Evolutionary conservation across 2,113 vertebrate genomes (phyloP), one percentile per base, ranked within the genome.

Genomic region (Gambusia holbrooki): DNA sequence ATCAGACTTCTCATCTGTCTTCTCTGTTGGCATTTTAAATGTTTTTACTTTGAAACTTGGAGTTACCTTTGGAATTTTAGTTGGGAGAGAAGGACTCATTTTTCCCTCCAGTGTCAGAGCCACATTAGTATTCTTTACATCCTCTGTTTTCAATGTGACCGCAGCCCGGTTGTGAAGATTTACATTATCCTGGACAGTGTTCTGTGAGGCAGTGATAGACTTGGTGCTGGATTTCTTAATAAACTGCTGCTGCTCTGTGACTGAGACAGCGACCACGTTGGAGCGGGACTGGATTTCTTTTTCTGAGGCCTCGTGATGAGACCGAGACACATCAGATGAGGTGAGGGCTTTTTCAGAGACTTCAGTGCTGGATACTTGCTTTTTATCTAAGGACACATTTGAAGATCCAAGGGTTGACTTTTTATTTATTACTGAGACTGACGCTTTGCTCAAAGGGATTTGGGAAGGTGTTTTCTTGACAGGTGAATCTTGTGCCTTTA

Each of bases 21-120:
- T 93, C 80, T 90, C 90, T 8, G 71, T 68, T 1, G 95, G 94
- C 77, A 94, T 84, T 79, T 95, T 95, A 74, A 90, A 88, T 3
- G 93, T 92, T 88, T 94, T 96, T 51, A 95, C 95, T 90, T 93
- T 96, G 87, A 95, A 94, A 90, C 83, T 94, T 17, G 95, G 94
- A 42, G 92, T 90, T 54, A 81, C 84, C 75, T 94, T 89, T 73
- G 94, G 95, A 65, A 91, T 95, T 90, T 94, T 93, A 33, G 92
- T 91, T 27, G 90, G 66, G 14, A 88, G 83, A 78, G 80, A 83
- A 74, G 76, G 69, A 54, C 76, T 73, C 77, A 87, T 87, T 79
- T 87, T 87, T 10, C 76, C 90, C 68, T 93, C 92, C 78, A 80
- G 92, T 71, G 87, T 92, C 40, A 76, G 48, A 51, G 84, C 32